These are phyloP conservation scores for Cromileptes altivelis DNA, from an alignment of 2,113 vertebrate genomes.

Conservation along the genomic window DNA sequence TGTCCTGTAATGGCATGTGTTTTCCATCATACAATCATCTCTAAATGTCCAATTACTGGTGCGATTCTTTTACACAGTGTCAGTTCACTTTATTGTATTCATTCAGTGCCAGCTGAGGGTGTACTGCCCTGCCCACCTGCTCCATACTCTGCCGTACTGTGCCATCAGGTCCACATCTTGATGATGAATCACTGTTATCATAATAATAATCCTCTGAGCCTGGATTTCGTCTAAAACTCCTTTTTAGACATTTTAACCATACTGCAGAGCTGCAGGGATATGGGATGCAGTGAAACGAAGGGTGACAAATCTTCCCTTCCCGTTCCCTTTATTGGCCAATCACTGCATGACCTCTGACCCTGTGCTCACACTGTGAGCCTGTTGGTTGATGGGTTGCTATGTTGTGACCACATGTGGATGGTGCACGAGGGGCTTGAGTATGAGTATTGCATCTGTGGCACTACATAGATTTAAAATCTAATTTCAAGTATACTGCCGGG, in stretches of 20 bases:
- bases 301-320: slow-evolving; percentile 15
- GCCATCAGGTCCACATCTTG: background rate
- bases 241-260: background rate
- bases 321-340: slow-evolving; percentile 29
- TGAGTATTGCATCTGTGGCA: background rate
- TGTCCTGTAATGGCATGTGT: slow-evolving; percentile 2
- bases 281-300: slow-evolving; percentile 6
- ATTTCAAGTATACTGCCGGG: too few species aligned
- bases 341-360: slow-evolving; percentile 41
- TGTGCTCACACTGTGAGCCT: slow-evolving; percentile 21
- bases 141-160: slow-evolving; percentile 4
- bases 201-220: slow-evolving; percentile 16
- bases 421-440: slow-evolving; percentile 4
- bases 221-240: background rate
- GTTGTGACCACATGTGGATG: slow-evolving; percentile 48
- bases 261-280: background rate
- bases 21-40: slow-evolving; percentile 1
- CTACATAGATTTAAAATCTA: too few species aligned
- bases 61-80: background rate
- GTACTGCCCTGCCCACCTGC: background rate
- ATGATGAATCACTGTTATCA: slow-evolving; percentile 13
- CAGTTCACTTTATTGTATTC: slow-evolving; percentile 4
- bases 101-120: background rate
- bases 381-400: slow-evolving; percentile 22
- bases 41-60: background rate